Evolutionary conservation across 2,113 vertebrate genomes (phyloP).

Genomic region (Sinocyclocheilus maitianheensis): DNA sequence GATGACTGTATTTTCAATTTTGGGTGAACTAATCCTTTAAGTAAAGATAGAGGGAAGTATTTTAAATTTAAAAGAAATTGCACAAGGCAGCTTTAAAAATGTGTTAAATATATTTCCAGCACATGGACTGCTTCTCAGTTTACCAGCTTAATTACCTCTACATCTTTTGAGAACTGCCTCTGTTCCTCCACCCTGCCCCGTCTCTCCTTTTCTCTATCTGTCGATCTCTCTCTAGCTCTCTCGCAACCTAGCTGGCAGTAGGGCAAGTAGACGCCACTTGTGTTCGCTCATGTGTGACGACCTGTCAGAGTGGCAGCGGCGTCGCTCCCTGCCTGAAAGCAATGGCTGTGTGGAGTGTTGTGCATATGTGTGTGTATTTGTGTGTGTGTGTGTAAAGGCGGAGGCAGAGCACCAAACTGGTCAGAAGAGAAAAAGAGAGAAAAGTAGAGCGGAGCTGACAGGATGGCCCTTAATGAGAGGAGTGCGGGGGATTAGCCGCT

Average conservation of each 20-base stretch:
- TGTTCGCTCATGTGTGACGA: conserved; percentile 80
- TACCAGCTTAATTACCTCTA: conserved; percentile 1
- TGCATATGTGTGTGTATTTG: conserved; percentile 50
- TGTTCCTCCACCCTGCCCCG: conserved; percentile 33
- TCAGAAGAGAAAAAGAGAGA: conserved; percentile 49
- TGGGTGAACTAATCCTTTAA: background rate
- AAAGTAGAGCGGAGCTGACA: conserved; percentile 62
- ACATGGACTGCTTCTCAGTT: background rate
- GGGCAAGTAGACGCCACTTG: conserved; percentile 69
- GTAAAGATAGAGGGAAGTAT: background rate
- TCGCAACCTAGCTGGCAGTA: conserved; percentile 64
- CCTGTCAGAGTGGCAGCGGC: conserved; percentile 80
- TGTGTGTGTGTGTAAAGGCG: conserved; percentile 44
- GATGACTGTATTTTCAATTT: background rate
- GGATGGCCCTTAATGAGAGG: conserved; percentile 79
- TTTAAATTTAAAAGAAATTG: background rate
- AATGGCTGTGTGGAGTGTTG: conserved; percentile 50
- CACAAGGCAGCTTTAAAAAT: background rate
- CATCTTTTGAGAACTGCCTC: conserved; percentile 31
- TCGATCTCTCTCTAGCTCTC: conserved; percentile 42
- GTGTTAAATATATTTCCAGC: background rate
- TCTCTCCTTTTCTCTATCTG: conserved; percentile 44
- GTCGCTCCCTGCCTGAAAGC: conserved; percentile 67
- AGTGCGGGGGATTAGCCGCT: conserved; percentile 79
- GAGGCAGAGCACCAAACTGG: conserved; percentile 48